These are phyloP conservation scores for Ephydatia muelleri DNA, from an alignment of 37 sponge, comb jelly and placozoan species.

Conservation along the genomic window DNA sequence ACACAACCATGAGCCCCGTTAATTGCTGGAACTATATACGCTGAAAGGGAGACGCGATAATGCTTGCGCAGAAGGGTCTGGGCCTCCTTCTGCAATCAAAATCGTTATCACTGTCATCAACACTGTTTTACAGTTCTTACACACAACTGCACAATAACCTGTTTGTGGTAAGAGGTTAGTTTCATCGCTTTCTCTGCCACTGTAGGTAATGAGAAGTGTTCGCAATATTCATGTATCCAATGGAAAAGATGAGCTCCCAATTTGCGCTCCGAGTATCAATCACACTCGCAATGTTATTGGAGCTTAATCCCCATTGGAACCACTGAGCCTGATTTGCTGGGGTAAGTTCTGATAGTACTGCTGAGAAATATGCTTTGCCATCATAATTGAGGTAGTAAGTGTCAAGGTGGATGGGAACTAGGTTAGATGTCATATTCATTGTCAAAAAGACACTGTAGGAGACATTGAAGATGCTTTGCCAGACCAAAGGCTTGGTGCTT, in stretches of 20 bases:
- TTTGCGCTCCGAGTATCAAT: neutral
- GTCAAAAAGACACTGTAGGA: conserved; percentile 12
- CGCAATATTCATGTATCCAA: conserved; percentile 12
- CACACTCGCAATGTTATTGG: neutral
- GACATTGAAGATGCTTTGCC: conserved; percentile 11
- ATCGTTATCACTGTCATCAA: neutral
- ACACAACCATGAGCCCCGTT: no score
- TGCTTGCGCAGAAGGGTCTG: no score
- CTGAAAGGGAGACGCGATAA: no score
- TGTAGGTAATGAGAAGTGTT: neutral
- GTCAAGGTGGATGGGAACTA: conserved; percentile 22
- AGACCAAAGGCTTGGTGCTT: neutral
- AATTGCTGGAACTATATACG: no score
- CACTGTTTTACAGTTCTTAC: no score
- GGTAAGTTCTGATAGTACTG: neutral
- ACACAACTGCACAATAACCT: neutral
- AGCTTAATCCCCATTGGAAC: conserved; percentile 43
- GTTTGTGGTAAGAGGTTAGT: no score
- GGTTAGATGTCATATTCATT: neutral
- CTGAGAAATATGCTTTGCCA: conserved; percentile 13
- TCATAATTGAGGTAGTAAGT: neutral
- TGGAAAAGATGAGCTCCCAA: conserved; percentile 28
- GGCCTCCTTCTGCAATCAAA: no score
- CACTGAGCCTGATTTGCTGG: conserved; percentile 2
- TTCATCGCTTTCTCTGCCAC: neutral